Conservation (phyloP, 2,113 vertebrate genomes). For the Guaruba guarouba region DNA sequence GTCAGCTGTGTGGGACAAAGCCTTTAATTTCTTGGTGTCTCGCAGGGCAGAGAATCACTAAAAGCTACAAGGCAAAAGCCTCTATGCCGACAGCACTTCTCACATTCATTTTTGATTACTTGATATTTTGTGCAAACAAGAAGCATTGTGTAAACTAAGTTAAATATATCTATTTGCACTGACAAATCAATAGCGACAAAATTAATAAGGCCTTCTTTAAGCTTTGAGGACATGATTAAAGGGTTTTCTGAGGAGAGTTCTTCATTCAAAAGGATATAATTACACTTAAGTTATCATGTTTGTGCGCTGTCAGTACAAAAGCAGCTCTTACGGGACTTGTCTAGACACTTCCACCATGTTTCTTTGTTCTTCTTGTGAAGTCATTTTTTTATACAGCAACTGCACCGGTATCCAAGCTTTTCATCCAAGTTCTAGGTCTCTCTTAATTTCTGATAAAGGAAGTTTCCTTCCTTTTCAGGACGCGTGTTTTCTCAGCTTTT, state of each 20-base stretch:
- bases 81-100: not conserved
- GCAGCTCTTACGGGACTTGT: not conserved
- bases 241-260: not conserved
- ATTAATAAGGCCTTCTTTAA: not conserved
- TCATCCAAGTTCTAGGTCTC: not conserved
- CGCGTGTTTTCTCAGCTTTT: not conserved
- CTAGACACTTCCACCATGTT: not conserved
- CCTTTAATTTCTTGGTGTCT: not conserved
- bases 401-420: not conserved
- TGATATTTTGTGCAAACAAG: not conserved
- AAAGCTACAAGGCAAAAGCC: not conserved
- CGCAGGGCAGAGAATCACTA: not conserved
- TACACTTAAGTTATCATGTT: conserved; percentile 1
- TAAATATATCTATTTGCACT: not conserved
- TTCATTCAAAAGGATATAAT: conserved; percentile 18
- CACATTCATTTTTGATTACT: not conserved
- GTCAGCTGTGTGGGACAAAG: not conserved
- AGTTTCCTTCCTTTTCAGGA: not conserved
- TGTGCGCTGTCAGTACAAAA: conserved; percentile 1
- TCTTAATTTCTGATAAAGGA: not conserved
- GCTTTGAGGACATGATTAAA: conserved; percentile 2
- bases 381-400: not conserved
- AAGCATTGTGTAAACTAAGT: not conserved
- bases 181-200: not conserved
- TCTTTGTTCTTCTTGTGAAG: conserved; percentile 41